phyloP scores from a whole-genome alignment of 2,113 vertebrate species.

The Machaerirhynchus nigripectus region DNA sequence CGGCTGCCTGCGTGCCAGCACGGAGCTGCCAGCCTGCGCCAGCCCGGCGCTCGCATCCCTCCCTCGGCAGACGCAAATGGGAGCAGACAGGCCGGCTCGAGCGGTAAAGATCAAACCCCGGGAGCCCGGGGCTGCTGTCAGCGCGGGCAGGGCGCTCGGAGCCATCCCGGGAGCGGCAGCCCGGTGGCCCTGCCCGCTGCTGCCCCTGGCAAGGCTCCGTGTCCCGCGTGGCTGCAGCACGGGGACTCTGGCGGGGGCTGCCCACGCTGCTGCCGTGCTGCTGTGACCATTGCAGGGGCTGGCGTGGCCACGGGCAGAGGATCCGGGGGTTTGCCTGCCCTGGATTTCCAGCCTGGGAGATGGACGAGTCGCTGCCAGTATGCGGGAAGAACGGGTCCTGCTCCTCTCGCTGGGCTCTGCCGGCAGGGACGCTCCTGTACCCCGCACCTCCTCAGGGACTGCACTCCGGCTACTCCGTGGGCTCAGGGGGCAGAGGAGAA shows the following conservation, averaged over 20 bases:
- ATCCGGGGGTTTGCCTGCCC: neutral
- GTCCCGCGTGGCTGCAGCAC: rapidly evolving
- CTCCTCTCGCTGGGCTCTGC: neutral
- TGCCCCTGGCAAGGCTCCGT: neutral
- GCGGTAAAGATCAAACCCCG: neutral
- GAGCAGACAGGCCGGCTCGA: constrained; percentile 9
- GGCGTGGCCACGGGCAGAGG: neutral
- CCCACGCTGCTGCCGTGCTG: rapidly evolving
- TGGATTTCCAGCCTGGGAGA: neutral
- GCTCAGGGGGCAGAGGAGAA: neutral
- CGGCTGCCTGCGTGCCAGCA: neutral
- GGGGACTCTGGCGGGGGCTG: neutral
- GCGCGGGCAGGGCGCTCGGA: rapidly evolving
- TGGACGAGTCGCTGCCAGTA: neutral
- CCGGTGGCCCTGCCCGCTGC: neutral
- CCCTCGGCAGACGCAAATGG: constrained; percentile 15
- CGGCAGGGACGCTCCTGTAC: neutral
- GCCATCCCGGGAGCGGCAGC: neutral
- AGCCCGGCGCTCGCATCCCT: neutral
- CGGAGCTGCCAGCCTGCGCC: neutral
- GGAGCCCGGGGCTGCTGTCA: constrained; percentile 29
- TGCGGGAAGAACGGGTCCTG: neutral
- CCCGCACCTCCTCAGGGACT: neutral
- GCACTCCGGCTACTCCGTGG: rapidly evolving
- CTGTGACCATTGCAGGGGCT: neutral